phyloP scores from a whole-genome alignment of 1,140 invertebrate genomes.

The Meteorus sp. region DNA sequence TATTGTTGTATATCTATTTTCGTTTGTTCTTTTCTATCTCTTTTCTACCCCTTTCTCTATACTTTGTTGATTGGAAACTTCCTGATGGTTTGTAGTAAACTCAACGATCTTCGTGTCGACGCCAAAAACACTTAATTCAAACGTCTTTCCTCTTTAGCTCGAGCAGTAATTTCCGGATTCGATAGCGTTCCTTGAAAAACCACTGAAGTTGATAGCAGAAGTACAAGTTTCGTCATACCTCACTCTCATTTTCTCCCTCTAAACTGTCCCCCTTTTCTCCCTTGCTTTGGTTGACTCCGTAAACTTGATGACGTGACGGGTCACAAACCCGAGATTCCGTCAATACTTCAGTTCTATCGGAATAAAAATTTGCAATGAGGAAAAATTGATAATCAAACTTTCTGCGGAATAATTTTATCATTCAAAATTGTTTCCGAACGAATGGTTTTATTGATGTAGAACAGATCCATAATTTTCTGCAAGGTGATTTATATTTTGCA shows the following conservation, averaged over 20 bases:
- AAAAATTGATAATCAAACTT: too few species aligned
- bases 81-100: too few species aligned
- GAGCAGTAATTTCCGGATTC: conserved; percentile 50
- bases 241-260: too few species aligned
- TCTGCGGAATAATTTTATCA: too few species aligned
- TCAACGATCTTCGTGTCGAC: conserved; percentile 35
- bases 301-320: conserved; percentile 18
- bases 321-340: conserved; percentile 2
- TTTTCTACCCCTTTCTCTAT: too few species aligned
- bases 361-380: background rate
- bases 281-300: conserved; percentile 33
- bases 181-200: conserved; percentile 37
- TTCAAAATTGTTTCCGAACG: too few species aligned
- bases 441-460: too few species aligned
- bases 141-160: conserved; percentile 23
- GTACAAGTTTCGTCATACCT: too few species aligned
- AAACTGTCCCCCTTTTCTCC: too few species aligned
- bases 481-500: too few species aligned
- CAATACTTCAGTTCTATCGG: background rate
- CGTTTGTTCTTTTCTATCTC: background rate
- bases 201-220: conserved; percentile 37
- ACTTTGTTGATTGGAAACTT: conserved; percentile 20
- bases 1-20: background rate
- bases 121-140: conserved; percentile 45
- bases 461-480: too few species aligned